These are phyloP conservation scores for Sapayoa aenigma DNA, from an alignment of 2,113 vertebrate genomes.

Conservation along the genomic window DNA sequence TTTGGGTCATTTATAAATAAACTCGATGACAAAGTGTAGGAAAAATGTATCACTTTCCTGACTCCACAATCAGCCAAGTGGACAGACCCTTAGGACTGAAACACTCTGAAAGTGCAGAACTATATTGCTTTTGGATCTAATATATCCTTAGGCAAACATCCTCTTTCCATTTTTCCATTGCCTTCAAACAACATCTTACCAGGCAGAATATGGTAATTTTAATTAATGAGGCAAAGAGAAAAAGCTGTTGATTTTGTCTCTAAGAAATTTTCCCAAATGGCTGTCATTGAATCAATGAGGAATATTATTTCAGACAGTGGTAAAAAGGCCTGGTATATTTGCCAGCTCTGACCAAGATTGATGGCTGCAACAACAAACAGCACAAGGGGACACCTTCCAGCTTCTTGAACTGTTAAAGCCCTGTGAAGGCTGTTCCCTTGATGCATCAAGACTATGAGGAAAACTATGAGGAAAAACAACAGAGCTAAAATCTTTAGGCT, in stretches of 20 bases:
- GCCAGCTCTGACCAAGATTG: background rate
- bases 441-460: background rate
- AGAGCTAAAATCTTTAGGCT: background rate
- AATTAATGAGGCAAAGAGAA: background rate
- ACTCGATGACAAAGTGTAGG: background rate
- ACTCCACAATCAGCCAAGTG: background rate
- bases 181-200: background rate
- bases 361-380: background rate
- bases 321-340: background rate
- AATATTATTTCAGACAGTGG: background rate
- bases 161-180: background rate
- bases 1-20: conserved; percentile 5
- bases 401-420: background rate
- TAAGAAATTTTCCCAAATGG: background rate
- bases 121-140: background rate
- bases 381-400: background rate
- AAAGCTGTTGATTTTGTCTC: background rate
- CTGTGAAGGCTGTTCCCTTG: background rate
- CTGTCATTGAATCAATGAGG: background rate
- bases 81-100: background rate
- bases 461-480: background rate
- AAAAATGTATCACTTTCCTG: background rate
- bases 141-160: background rate
- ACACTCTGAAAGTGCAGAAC: background rate
- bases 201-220: background rate